These are phyloP conservation scores for Zootoca vivipara DNA, from an alignment of 2,113 vertebrate species.

Conservation along the genomic window DNA sequence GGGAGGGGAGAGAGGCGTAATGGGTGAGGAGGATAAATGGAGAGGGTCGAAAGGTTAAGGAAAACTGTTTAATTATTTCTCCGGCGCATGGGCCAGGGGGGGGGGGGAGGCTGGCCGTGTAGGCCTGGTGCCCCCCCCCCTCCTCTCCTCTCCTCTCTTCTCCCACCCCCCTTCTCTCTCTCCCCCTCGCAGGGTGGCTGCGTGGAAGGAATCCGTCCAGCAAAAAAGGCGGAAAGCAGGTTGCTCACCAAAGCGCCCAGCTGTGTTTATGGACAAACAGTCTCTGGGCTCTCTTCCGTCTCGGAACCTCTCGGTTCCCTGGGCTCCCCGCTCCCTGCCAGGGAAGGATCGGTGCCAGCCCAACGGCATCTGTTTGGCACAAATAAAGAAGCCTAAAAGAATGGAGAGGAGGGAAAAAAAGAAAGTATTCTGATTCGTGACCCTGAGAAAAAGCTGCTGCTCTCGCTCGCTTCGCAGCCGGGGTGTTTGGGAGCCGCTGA, in stretches of 20 bases:
- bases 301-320: constrained; percentile 64
- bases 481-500: constrained; percentile 53
- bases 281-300: constrained; percentile 74
- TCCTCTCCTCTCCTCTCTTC: not conserved
- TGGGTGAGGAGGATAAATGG: constrained; percentile 81
- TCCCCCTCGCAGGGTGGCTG: constrained; percentile 52
- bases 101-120: constrained; percentile 37
- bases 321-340: constrained; percentile 70
- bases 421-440: constrained; percentile 70
- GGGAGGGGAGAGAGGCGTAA: constrained; percentile 79
- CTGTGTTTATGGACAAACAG: constrained; percentile 78
- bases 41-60: constrained; percentile 80
- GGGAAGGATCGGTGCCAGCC: constrained; percentile 73
- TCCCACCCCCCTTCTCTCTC: not conserved
- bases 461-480: constrained; percentile 77
- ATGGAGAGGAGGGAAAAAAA: not conserved
- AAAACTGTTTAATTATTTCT: constrained; percentile 88
- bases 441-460: constrained; percentile 78
- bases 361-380: constrained; percentile 81
- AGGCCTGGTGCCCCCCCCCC: constrained; percentile 58
- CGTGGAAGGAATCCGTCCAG: constrained; percentile 56
- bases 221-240: constrained; percentile 70
- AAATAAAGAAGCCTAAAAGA: constrained; percentile 2
- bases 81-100: constrained; percentile 70
- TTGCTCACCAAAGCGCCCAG: constrained; percentile 69